Evolutionary conservation across 30 jellyfish, hydroid and myxozoan genomes (phyloP), one percentile per base, ranked within the genome.

Genomic region (Morbakka virulenta): DNA sequence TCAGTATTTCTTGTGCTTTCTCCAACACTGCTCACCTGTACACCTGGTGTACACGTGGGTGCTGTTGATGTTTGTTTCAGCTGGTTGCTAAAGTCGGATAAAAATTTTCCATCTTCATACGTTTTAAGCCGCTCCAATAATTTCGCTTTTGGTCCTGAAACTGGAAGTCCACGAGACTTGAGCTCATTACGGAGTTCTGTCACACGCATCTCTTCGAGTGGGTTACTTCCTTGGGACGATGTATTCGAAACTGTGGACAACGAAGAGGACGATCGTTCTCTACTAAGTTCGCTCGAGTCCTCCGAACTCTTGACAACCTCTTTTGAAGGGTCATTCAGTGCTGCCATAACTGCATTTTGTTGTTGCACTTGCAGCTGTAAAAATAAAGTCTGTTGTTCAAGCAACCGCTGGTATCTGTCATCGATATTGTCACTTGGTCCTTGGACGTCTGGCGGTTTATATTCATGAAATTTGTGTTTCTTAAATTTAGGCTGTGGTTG

Each of bases 301-400:
- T 21, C 52, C 53, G 64, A 20, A 72, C 26, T 28, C 29, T 49
- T 57, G 67, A 47, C 17, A n/a, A n/a, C 85, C 57, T 73, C 87
- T 67, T 91, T 87, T 1, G 74, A 17, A 17, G 78, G 41, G 22
- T 92, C 95, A 29, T 86, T 85, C 29, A 83, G 62, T 21, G 98
- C 96, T 3, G 79, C 94, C 67, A 83, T 50, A 28, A 91, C 57
- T 1, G 98, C 98, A 84, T 91, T 91, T 80, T 91, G 98, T 34
- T 91, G 95, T 96, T 83, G 84, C 9, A 91, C 98, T 32, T 91
- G 98, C 64, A 91, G 28, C 62, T 89, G 98, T 52, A 91, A 74
- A 78, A 74, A 91, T 87, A 91, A 77, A 14, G 95, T 91, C 65
- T 91, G 98, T 52, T 91, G 98, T 72, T 91, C 98, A 22, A 91